phyloP scores from a whole-genome alignment of 2,113 vertebrate species.

The Sinocyclocheilus anshuiensis region DNA sequence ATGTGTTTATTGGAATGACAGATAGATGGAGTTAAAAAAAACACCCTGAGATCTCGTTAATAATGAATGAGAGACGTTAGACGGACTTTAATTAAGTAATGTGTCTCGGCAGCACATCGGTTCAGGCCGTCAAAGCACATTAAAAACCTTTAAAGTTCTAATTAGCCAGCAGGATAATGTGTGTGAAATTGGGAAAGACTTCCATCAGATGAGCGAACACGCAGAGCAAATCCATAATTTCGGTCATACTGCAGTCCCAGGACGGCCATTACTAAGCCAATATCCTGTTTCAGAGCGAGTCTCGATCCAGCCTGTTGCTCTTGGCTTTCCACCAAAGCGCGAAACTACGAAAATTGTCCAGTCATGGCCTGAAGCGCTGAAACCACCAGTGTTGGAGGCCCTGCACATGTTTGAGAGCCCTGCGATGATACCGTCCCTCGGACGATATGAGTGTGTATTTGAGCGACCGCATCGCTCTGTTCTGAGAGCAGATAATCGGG shows the following conservation, averaged over 20 bases:
- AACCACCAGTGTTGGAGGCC: conserved; percentile 66
- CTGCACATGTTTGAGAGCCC: conserved; percentile 60
- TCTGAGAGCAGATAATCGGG: conserved; percentile 72
- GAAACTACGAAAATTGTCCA: conserved; percentile 79
- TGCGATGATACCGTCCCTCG: conserved; percentile 49
- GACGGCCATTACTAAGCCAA: conserved; percentile 75
- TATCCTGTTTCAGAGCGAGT: conserved; percentile 78
- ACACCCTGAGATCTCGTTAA: background rate
- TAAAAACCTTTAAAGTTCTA: conserved; percentile 38
- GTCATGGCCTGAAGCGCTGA: conserved; percentile 67
- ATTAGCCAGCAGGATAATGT: conserved; percentile 44
- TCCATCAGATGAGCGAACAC: conserved; percentile 60
- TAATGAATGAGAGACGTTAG: conserved; percentile 1
- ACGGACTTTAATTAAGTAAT: background rate
- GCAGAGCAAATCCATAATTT: conserved; percentile 63
- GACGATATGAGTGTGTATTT: conserved; percentile 59
- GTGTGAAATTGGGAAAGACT: conserved; percentile 48
- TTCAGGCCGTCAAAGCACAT: conserved; percentile 19
- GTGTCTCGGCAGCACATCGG: background rate
- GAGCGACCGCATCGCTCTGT: conserved; percentile 51
- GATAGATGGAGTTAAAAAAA: background rate
- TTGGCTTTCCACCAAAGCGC: conserved; percentile 75
- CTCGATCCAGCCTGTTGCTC: conserved; percentile 70
- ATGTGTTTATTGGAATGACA: conserved; percentile 13
- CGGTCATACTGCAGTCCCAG: conserved; percentile 72